A percentile compares a stretch with the other conserved stretches of the same genome.
Evolutionary conservation across 2,113 vertebrate genomes (phyloP).

Genomic region (Plestiodon gilberti): DNA sequence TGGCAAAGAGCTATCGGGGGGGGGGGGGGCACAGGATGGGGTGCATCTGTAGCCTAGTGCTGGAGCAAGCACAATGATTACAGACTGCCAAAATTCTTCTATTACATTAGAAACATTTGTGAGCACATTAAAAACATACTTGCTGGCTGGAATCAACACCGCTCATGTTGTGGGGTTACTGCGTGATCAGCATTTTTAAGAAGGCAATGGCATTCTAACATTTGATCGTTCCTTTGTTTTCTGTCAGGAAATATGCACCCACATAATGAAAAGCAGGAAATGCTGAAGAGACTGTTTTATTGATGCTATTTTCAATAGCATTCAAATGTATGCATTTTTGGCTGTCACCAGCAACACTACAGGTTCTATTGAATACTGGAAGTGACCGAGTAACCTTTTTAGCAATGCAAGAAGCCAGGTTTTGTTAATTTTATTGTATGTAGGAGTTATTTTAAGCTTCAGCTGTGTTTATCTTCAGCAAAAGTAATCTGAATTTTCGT

Average conservation of each 20-base stretch:
- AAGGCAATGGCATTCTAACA: background rate
- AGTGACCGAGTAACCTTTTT: slow-evolving; percentile 8
- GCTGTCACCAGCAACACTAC: slow-evolving; percentile 18
- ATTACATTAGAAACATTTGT: background rate
- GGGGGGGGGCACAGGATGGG: background rate
- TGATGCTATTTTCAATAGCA: slow-evolving; percentile 26
- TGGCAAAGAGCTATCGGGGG: background rate
- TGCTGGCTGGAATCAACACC: background rate
- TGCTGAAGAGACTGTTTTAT: slow-evolving; percentile 12
- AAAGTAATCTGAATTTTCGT: slow-evolving; percentile 55
- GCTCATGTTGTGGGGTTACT: background rate
- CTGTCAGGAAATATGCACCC: slow-evolving; percentile 43
- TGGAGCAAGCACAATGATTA: background rate
- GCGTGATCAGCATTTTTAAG: slow-evolving; percentile 34
- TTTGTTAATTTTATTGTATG: slow-evolving; percentile 25
- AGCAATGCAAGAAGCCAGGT: slow-evolving; percentile 26
- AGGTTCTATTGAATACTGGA: background rate
- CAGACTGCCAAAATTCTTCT: background rate
- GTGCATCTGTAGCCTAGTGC: background rate
- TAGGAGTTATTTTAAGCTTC: slow-evolving; percentile 22
- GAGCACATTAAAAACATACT: background rate
- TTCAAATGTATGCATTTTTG: slow-evolving; percentile 12
- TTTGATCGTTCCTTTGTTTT: slow-evolving; percentile 25
- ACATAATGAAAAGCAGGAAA: slow-evolving; percentile 48
- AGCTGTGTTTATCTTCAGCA: slow-evolving; percentile 34